Evolutionary conservation across 1,140 invertebrate genomes (phyloP).

Genomic region (Belonocnema kinseyi): DNA sequence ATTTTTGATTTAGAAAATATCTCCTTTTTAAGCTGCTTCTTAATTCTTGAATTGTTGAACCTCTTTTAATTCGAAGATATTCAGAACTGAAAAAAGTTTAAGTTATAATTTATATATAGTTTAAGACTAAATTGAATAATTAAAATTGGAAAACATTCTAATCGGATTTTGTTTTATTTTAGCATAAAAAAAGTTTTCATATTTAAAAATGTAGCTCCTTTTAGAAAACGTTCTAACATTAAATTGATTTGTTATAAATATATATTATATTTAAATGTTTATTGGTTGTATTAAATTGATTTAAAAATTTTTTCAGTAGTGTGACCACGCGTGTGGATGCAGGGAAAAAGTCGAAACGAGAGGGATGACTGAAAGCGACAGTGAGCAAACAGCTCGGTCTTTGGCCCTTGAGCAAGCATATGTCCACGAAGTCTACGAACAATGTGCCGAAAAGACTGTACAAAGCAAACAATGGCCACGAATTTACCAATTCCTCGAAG

Average conservation of each 20-base stretch:
- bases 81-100: too few relatives aligned
- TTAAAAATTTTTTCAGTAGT: slow-evolving; percentile 52
- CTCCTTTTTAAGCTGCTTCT: too few relatives aligned
- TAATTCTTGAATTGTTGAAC: too few relatives aligned
- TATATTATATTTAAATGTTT: background rate
- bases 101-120: too few relatives aligned
- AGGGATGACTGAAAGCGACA: slow-evolving; percentile 74
- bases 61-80: too few relatives aligned
- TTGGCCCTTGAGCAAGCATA: slow-evolving; percentile 94
- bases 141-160: too few relatives aligned
- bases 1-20: too few relatives aligned
- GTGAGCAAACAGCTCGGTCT: slow-evolving; percentile 82
- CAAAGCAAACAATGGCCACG: slow-evolving; percentile 86
- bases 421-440: slow-evolving; percentile 96
- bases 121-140: too few relatives aligned
- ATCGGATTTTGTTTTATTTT: too few relatives aligned
- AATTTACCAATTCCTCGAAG: slow-evolving; percentile 90
- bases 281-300: slow-evolving; percentile 2
- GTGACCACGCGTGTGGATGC: slow-evolving; percentile 64
- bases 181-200: too few relatives aligned
- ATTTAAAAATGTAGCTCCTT: too few relatives aligned
- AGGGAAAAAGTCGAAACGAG: slow-evolving; percentile 59
- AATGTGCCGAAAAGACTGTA: slow-evolving; percentile 83
- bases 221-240: too few relatives aligned
- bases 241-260: background rate